These are phyloP conservation scores for Silurus glanis DNA, from an alignment of 2,113 vertebrate species.

Conservation along the genomic window DNA sequence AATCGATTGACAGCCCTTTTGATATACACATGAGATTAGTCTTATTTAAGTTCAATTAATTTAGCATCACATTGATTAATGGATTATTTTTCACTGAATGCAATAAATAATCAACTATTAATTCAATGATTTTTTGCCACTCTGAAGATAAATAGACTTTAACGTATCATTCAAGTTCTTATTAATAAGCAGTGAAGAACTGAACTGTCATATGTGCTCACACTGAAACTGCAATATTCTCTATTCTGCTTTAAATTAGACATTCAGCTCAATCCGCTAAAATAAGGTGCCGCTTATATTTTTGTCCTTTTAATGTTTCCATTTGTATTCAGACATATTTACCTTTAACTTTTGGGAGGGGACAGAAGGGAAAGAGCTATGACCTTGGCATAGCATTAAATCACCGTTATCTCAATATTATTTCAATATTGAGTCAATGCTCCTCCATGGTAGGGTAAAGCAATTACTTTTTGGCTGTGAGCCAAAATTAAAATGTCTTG, in stretches of 20 bases:
- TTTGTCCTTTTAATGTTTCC: background rate
- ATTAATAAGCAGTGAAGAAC: background rate
- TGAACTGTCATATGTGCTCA: background rate
- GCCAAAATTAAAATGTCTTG: slow-evolving; percentile 42
- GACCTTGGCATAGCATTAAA: slow-evolving; percentile 39
- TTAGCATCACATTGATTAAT: background rate
- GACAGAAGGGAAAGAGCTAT: background rate
- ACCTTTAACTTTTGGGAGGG: background rate
- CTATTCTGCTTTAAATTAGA: background rate
- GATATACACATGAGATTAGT: too few species aligned
- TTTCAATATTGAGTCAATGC: slow-evolving; percentile 22
- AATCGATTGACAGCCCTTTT: too few species aligned
- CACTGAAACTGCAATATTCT: background rate
- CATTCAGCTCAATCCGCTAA: background rate
- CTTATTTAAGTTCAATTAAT: background rate
- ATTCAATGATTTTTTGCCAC: too few species aligned
- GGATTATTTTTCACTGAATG: background rate
- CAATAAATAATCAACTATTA: background rate
- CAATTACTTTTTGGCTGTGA: slow-evolving; percentile 36
- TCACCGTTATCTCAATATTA: slow-evolving; percentile 37
- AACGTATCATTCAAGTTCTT: background rate
- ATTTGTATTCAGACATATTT: slow-evolving; percentile 22
- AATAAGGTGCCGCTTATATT: background rate
- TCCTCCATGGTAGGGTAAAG: slow-evolving; percentile 19
- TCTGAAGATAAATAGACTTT: too few species aligned